These are phyloP conservation scores for Philonicus albiceps DNA, from an alignment of 2,888 invertebrate species.

Conservation along the genomic window DNA sequence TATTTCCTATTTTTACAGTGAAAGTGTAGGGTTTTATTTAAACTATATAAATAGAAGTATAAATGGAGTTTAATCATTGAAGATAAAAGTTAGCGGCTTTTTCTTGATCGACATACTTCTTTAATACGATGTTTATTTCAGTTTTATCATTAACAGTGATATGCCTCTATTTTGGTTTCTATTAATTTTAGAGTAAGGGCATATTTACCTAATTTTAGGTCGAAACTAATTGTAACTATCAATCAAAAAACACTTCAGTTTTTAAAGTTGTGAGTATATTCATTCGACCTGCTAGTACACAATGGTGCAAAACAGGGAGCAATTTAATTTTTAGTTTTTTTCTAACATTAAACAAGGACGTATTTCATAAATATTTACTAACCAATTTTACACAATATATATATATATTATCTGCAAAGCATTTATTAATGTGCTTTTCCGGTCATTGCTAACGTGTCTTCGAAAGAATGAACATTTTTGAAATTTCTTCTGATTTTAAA, in stretches of 20 bases:
- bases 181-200: constrained; percentile 65
- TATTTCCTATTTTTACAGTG: constrained; percentile 66
- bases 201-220: constrained; percentile 62
- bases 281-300: too few species aligned
- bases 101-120: constrained; percentile 66
- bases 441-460: background rate
- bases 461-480: background rate
- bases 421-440: too few species aligned
- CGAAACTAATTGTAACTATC: constrained; percentile 67
- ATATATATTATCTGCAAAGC: too few species aligned
- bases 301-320: too few species aligned
- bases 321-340: too few species aligned
- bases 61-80: constrained; percentile 65
- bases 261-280: too few species aligned
- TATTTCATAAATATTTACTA: too few species aligned
- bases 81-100: constrained; percentile 73
- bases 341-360: too few species aligned
- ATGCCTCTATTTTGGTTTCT: constrained; percentile 66
- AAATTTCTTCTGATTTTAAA: background rate
- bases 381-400: too few species aligned
- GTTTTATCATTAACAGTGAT: constrained; percentile 72
- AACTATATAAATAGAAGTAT: constrained; percentile 71
- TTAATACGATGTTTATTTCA: constrained; percentile 68
- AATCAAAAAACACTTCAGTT: too few species aligned
- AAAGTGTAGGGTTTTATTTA: constrained; percentile 70